A percentile compares a stretch with the other conserved stretches of the same genome.
Conservation (phyloP, 2,113 vertebrate genomes). For the Nanorana parkeri region DNA sequence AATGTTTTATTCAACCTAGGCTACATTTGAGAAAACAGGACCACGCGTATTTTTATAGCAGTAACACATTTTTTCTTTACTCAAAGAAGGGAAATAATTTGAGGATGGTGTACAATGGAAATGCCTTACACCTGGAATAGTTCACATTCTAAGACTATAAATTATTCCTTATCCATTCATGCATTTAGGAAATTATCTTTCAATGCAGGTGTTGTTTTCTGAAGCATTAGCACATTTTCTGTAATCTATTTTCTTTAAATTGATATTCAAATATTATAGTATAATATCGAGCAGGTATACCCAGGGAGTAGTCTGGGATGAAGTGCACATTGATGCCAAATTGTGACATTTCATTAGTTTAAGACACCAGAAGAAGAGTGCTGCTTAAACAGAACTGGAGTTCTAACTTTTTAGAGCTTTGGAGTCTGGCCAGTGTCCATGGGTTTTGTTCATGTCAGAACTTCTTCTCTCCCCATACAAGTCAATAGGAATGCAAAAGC, state of each 20-base stretch:
- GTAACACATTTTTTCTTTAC: slow-evolving; percentile 26
- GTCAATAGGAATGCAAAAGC: too few relatives aligned
- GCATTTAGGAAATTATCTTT: slow-evolving; percentile 51
- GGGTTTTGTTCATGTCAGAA: too few relatives aligned
- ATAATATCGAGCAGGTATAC: slow-evolving; percentile 3
- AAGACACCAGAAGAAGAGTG: too few relatives aligned
- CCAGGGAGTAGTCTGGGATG: too few relatives aligned
- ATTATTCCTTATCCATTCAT: slow-evolving; percentile 54
- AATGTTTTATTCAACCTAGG: slow-evolving; percentile 24
- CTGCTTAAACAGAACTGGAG: too few relatives aligned
- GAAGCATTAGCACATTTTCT: slow-evolving; percentile 42
- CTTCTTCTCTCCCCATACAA: too few relatives aligned
- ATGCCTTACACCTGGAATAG: slow-evolving; percentile 53
- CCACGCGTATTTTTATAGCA: slow-evolving; percentile 37
- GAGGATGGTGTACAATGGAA: slow-evolving; percentile 26
- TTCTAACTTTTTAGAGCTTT: too few relatives aligned
- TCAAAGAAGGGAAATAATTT: slow-evolving; percentile 38
- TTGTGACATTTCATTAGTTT: too few relatives aligned
- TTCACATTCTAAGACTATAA: slow-evolving; percentile 54
- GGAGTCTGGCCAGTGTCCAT: too few relatives aligned
- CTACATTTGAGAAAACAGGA: slow-evolving; percentile 32
- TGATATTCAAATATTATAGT: slow-evolving; percentile 20
- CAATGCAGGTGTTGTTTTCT: slow-evolving; percentile 53
- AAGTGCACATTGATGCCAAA: too few relatives aligned
- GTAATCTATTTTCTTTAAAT: slow-evolving; percentile 35